Base-by-base conservation (phyloP, 2,888 invertebrate genomes). In the Tachina lurida region DNA sequence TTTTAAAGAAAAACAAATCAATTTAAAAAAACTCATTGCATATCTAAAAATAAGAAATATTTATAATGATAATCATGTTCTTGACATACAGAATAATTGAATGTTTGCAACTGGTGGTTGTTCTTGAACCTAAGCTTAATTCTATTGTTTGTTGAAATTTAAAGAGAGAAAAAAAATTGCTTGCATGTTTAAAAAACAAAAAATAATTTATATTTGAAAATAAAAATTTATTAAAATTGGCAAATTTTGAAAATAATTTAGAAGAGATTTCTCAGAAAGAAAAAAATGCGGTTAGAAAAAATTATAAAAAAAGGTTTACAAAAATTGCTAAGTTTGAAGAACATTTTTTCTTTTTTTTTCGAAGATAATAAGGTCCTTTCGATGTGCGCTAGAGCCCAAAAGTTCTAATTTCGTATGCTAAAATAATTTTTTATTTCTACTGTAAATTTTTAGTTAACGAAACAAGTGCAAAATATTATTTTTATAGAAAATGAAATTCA, bases 61-160 rank as follows among this genome's bases (percentile, higher is more conserved):
- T 52, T 19, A 47, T 22, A 52, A 47, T 63, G 10, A 62, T 70
- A 74, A 77, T 81, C 39, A 63, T 73, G 84, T 81, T 84, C 84
- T 84, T 84, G 84, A 81, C 81, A 81, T 81, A 81, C 77, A 81
- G 84, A 73, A 73, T 81, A 74, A 68, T 56, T 73, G 45, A 13
- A 43, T 17, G 19, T 52, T 62, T 84, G 45, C 67, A 78, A 56
- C n/a, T 81, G 70, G 45, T 74, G 31, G 74, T 41, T 74, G 87
- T 84, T 87, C 87, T 88, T 87, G 88, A 87, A 87, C 87, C 79
- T 77, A 86, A 80, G 71, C 65, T 70, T 74, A 60, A 67, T 52
- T 45, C 17, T 60, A 39, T 39, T 43, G 45, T 13, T 49, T 15
- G 39, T 15, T 63, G 49, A 56, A n/a, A 62, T 67, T 65, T 54